phyloP scores from a whole-genome alignment of 2,888 invertebrate species.

The Eilema griseolum region DNA sequence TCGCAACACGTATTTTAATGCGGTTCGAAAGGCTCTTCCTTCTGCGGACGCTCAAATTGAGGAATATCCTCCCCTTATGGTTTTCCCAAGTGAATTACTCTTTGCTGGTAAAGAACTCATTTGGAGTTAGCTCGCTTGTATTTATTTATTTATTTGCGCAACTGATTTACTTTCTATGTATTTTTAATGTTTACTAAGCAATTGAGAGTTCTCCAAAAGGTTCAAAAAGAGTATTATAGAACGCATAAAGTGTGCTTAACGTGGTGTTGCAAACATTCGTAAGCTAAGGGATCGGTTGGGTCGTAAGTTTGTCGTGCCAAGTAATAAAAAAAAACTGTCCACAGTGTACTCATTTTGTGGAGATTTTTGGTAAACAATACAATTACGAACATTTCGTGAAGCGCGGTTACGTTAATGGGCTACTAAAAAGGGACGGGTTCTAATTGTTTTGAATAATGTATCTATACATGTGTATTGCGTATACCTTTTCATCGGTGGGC shows the following conservation, averaged over 20 bases:
- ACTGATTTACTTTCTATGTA: background rate
- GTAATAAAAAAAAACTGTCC: background rate
- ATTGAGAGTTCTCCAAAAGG: background rate
- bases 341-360: slow-evolving; percentile 12
- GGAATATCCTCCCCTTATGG: slow-evolving; percentile 20
- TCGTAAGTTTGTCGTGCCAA: background rate
- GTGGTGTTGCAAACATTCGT: too few species aligned
- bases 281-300: too few species aligned
- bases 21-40: background rate
- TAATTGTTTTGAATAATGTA: slow-evolving; percentile 78
- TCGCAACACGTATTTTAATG: slow-evolving; percentile 5
- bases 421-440: slow-evolving; percentile 69
- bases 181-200: background rate
- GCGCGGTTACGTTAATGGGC: slow-evolving; percentile 63
- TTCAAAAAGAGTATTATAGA: background rate
- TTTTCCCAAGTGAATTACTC: slow-evolving; percentile 16
- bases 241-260: too few species aligned
- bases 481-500: slow-evolving; percentile 57
- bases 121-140: background rate
- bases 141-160: background rate
- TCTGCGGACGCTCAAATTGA: background rate
- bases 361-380: slow-evolving; percentile 59
- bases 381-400: slow-evolving; percentile 67
- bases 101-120: slow-evolving; percentile 1
- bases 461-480: slow-evolving; percentile 46